These are phyloP conservation scores for Leucoraja erinaceus DNA, from an alignment of 2,113 vertebrate genomes.

Conservation along the genomic window DNA sequence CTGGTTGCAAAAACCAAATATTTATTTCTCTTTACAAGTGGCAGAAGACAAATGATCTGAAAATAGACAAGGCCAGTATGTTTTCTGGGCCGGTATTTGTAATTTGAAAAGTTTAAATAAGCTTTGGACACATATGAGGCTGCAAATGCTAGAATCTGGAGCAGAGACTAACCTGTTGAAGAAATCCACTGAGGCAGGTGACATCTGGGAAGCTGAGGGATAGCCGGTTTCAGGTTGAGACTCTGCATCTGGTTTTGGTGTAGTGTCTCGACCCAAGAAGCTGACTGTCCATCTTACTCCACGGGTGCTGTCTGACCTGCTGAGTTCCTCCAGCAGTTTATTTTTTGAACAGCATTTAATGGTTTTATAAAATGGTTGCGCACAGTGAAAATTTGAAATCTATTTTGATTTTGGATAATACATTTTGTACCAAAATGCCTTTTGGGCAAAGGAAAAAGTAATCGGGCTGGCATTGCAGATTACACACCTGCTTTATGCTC, in stretches of 20 bases:
- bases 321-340: too few relatives aligned
- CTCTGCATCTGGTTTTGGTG: too few relatives aligned
- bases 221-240: too few relatives aligned
- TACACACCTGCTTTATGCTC: neutral
- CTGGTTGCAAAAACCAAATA: neutral
- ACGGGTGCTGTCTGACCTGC: too few relatives aligned
- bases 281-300: too few relatives aligned
- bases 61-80: neutral
- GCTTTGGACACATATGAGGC: neutral
- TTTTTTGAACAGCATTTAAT: neutral
- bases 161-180: too few relatives aligned
- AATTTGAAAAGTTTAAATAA: neutral
- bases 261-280: too few relatives aligned
- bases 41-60: neutral
- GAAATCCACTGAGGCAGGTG: too few relatives aligned
- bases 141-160: too few relatives aligned
- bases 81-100: neutral
- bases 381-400: neutral
- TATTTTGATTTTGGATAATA: neutral
- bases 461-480: neutral
- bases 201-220: too few relatives aligned
- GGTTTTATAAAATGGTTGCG: neutral
- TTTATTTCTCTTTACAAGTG: neutral
- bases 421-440: neutral
- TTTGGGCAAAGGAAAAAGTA: neutral